Conservation (phyloP, 1,140 invertebrate genomes). For the Plutomurus gul region DNA sequence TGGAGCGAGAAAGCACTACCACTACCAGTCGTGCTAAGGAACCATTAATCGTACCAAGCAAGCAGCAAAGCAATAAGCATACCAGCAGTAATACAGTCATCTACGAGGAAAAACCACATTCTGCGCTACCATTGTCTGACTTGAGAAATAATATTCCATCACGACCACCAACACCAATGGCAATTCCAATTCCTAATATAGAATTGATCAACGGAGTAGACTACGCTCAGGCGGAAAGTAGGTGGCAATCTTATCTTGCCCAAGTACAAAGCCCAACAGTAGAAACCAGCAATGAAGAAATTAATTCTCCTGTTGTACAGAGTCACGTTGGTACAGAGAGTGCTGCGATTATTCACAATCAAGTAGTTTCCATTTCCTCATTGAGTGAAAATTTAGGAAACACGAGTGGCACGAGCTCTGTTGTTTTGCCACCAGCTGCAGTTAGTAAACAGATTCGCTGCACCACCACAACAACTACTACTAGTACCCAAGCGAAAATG, state of each 20-base stretch:
- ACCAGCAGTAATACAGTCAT: neutral
- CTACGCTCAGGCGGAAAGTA: conserved; percentile 34
- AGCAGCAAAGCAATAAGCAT: conserved; percentile 16
- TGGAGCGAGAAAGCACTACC: neutral
- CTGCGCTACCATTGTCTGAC: neutral
- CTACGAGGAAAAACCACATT: neutral
- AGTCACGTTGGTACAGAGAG: neutral
- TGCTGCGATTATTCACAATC: too few relatives aligned
- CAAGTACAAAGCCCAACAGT: neutral
- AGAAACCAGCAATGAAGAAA: neutral
- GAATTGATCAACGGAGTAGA: conserved; percentile 32
- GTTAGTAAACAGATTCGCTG: too few relatives aligned
- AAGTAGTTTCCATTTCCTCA: too few relatives aligned
- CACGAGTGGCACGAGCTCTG: too few relatives aligned
- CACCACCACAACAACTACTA: too few relatives aligned
- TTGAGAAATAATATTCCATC: conserved; percentile 27
- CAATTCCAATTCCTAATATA: conserved; percentile 10
- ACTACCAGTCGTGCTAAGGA: conserved; percentile 31
- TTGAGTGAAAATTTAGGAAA: too few relatives aligned
- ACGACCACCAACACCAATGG: neutral
- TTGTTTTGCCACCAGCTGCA: too few relatives aligned
- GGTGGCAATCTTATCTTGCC: conserved; percentile 35
- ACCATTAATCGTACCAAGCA: conserved; percentile 1
- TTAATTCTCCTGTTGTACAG: too few relatives aligned
- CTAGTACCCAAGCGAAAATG: neutral